phyloP scores from a whole-genome alignment of 2,888 invertebrate genomes.

The Trissolcus japonicus region DNA sequence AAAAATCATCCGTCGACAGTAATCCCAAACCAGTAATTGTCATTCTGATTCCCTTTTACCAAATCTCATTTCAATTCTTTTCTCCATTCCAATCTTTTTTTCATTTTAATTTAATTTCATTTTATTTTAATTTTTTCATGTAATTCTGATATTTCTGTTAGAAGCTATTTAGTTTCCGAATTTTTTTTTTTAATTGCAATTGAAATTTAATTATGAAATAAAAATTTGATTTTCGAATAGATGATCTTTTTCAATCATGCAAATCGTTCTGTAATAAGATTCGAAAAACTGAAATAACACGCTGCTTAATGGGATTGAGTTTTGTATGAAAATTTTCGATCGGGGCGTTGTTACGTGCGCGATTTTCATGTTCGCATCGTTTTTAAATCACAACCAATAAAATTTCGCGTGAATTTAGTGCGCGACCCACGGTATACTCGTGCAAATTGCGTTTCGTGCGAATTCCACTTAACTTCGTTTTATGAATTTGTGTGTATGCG shows the following conservation, averaged over 20 bases:
- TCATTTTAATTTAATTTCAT: neutral
- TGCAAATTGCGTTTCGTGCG: conserved; percentile 47
- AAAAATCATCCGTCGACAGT: conserved; percentile 38
- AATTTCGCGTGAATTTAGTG: conserved; percentile 33
- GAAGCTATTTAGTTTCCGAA: too few relatives aligned
- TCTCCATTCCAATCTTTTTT: too few relatives aligned
- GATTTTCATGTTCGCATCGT: conserved; percentile 30
- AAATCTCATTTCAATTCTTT: conserved; percentile 12
- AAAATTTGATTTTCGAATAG: too few relatives aligned
- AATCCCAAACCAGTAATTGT: conserved; percentile 28
- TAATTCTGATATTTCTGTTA: neutral
- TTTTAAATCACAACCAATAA: conserved; percentile 50
- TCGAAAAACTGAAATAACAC: conserved; percentile 12
- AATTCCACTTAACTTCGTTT: conserved; percentile 46
- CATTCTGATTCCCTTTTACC: conserved; percentile 29
- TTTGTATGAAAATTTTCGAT: conserved; percentile 3
- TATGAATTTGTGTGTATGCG: conserved; percentile 42
- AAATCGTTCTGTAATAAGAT: conserved; percentile 36
- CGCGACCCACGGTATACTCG: conserved; percentile 17
- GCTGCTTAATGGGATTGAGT: conserved; percentile 17
- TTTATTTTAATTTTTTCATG: neutral
- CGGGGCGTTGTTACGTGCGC: neutral
- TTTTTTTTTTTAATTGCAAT: too few relatives aligned
- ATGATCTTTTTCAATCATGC: conserved; percentile 33
- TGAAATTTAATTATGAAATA: too few relatives aligned